phyloP scores from a whole-genome alignment of 2,888 invertebrate genomes.

The Ashinkailepas kermadecensis region DNA sequence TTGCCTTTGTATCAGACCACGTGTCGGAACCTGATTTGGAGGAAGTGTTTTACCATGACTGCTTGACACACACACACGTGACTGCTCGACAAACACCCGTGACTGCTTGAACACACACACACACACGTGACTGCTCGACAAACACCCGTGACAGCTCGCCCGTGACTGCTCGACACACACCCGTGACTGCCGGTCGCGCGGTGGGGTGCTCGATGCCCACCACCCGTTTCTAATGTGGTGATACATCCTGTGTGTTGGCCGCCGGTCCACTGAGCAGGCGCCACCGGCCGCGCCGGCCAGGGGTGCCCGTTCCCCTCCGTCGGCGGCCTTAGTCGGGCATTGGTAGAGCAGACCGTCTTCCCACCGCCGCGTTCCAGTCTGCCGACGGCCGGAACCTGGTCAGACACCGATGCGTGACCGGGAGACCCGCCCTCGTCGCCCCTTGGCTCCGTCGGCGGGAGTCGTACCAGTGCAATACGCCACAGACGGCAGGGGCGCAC shows the following conservation, averaged over 20 bases:
- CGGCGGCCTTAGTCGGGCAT: not conserved
- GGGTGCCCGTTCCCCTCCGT: not conserved
- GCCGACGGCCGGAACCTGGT: not conserved
- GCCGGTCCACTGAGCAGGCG: not conserved
- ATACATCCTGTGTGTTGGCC: not conserved
- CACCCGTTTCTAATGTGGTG: not conserved
- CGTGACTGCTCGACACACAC: not conserved
- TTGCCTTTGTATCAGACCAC: too few relatives aligned
- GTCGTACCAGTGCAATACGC: too few relatives aligned
- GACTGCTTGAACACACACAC: too few relatives aligned
- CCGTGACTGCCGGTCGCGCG: not conserved
- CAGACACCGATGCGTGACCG: too few relatives aligned
- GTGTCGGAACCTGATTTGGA: too few relatives aligned
- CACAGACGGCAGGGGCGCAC: too few relatives aligned
- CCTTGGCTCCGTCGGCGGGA: too few relatives aligned
- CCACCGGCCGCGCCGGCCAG: not conserved
- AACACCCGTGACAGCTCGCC: not conserved
- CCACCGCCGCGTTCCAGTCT: not conserved
- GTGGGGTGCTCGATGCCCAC: not conserved
- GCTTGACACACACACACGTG: too few relatives aligned
- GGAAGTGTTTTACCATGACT: too few relatives aligned
- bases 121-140: not conserved
- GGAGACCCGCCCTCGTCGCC: too few relatives aligned
- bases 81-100: too few relatives aligned
- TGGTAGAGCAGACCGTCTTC: not conserved